These are phyloP conservation scores for Ptychochromis oligacanthus DNA, from an alignment of 2,113 vertebrate genomes.

Conservation along the genomic window DNA sequence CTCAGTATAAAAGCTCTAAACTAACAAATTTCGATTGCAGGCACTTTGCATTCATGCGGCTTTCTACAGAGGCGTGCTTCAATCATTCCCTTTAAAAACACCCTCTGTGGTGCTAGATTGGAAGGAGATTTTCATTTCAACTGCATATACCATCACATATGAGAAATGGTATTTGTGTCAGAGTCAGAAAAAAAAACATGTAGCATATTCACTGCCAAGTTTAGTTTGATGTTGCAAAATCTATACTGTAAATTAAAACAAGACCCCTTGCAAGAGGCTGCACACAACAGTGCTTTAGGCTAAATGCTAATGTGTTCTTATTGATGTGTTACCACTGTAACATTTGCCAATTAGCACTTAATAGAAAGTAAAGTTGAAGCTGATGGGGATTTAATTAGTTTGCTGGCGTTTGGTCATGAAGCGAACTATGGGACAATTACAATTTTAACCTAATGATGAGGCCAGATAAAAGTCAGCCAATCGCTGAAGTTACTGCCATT, in stretches of 20 bases:
- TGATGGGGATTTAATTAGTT: background rate
- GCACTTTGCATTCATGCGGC: constrained; percentile 3
- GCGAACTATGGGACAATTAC: background rate
- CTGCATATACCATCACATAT: background rate
- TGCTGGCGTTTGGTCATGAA: background rate
- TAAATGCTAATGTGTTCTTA: background rate
- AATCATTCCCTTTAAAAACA: constrained; percentile 9
- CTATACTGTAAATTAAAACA: background rate
- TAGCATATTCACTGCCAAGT: background rate
- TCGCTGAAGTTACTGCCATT: background rate
- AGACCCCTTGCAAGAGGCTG: background rate
- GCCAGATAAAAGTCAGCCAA: too few relatives aligned
- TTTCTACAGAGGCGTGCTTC: background rate
- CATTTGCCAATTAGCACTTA: background rate
- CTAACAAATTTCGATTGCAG: background rate
- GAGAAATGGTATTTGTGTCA: background rate
- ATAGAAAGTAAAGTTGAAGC: background rate
- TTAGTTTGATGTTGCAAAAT: background rate
- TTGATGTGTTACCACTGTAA: background rate
- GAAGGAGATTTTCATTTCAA: background rate
- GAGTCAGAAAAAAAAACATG: background rate
- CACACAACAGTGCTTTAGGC: background rate
- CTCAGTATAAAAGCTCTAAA: background rate
- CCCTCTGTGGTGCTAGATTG: background rate
- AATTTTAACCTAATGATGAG: background rate